phyloP scores from a whole-genome alignment of 2,888 invertebrate genomes.

The Caenorhabditis sp. region DNA sequence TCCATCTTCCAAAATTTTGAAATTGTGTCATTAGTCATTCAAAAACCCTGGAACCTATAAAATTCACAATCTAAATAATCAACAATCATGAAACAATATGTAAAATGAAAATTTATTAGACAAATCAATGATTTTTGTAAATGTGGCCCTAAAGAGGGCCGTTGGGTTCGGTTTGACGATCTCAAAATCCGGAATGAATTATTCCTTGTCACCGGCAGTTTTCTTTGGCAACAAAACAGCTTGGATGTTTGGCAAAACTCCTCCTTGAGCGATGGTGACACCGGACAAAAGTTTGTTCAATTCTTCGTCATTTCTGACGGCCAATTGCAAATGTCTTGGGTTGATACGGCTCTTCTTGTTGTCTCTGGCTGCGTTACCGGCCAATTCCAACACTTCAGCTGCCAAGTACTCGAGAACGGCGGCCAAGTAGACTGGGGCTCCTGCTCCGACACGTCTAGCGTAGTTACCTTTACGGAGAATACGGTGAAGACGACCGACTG shows the following conservation, averaged over 20 bases:
- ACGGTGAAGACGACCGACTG: constrained; percentile 69
- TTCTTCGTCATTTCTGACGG: constrained; percentile 68
- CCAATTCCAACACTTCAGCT: constrained; percentile 62
- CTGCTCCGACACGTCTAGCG: constrained; percentile 67
- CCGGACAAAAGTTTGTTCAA: constrained; percentile 72
- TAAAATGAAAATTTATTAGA: no score
- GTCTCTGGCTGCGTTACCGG: constrained; percentile 73
- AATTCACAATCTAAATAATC: no score
- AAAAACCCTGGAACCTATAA: no score
- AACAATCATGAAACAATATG: no score
- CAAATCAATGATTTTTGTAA: no score
- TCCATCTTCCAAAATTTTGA: no score
- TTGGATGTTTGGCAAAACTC: constrained; percentile 76
- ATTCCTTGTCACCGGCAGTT: constrained; percentile 49
- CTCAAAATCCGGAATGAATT: no score
- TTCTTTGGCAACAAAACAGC: constrained; percentile 68
- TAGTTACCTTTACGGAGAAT: constrained; percentile 67
- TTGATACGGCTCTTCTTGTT: constrained; percentile 74
- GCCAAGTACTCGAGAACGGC: constrained; percentile 67
- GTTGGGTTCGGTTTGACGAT: constrained; percentile 54
- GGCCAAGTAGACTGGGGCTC: constrained; percentile 67
- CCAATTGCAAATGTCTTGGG: constrained; percentile 70
- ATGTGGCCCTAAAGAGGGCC: constrained; percentile 62
- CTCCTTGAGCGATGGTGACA: constrained; percentile 86
- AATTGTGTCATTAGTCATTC: no score